Evolutionary conservation across 2,797 vertebrate genomes (phyloP).

Genomic region (Lateolabrax maculatus): DNA sequence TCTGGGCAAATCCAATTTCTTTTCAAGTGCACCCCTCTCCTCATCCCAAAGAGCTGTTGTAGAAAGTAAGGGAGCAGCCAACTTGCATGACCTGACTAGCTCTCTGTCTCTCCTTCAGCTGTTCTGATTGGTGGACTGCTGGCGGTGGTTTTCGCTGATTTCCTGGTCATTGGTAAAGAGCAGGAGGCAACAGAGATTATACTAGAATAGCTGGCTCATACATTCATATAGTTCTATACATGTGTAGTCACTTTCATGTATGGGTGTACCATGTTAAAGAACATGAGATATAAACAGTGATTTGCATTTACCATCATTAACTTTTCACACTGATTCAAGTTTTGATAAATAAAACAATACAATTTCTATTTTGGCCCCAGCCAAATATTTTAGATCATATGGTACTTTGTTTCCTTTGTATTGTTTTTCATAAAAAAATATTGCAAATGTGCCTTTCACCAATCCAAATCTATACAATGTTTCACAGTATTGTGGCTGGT

Average conservation of each 20-base stretch:
- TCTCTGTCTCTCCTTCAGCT: constrained; percentile 87
- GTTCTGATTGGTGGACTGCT: constrained; percentile 87
- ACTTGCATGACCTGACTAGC: constrained; percentile 78
- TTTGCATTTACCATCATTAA: constrained; percentile 13
- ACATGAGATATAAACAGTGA: background rate
- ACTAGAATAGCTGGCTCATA: constrained; percentile 45
- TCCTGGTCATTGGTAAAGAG: constrained; percentile 88
- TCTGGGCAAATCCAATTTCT: constrained; percentile 72
- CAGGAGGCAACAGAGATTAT: constrained; percentile 79
- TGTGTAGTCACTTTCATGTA: background rate
- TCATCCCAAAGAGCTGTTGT: constrained; percentile 73
- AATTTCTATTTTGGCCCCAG: background rate
- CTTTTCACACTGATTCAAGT: constrained; percentile 7
- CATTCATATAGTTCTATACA: constrained; percentile 16
- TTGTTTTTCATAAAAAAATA: background rate
- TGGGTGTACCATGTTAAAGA: background rate
- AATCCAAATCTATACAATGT: background rate
- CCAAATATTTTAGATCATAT: background rate
- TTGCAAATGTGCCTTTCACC: background rate
- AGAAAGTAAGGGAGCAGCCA: constrained; percentile 69
- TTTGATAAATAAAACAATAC: background rate
- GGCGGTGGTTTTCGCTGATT: constrained; percentile 88
- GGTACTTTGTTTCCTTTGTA: background rate
- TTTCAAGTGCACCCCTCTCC: constrained; percentile 64
- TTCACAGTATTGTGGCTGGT: background rate